Evolutionary conservation across 2,113 vertebrate species (phyloP), one percentile per base, ranked within the genome.

Genomic region (Pitta sordida): DNA sequence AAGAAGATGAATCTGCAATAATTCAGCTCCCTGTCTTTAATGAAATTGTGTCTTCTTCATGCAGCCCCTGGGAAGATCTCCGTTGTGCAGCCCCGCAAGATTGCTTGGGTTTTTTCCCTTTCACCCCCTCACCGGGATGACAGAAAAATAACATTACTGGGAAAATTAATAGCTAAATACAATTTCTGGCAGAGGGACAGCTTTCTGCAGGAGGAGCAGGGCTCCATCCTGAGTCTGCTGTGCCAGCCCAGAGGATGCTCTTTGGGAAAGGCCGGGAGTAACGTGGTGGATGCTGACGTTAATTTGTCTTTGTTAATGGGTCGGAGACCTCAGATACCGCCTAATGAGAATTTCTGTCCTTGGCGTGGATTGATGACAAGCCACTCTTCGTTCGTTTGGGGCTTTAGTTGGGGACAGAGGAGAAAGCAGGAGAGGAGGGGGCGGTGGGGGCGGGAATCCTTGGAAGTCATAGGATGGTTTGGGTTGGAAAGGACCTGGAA

Each of bases 1-100:
- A 97, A 96, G 94, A 96, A 97, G 97, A 97, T 96, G 96, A 96
- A 97, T 94, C 91, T 92, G 93, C 53, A 95, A 96, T 96, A 96
- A 97, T 95, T 97, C 96, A 95, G 94, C 88, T 87, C 91, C 67
- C 91, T 76, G 80, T 95, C 95, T 97, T 96, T 96, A 97, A 97
- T 96, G 96, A 96, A 95, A 95, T 94, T 95, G 92, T 94, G 90
- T 96, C 93, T 91, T 95, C 94, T 94, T 88, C 83, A 80, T 83
- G 62, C 74, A 87, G 89, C 92, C 77, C 74, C 88, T 87, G 94
- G 95, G 96, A 96, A 91, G 91, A 93, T 92, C 85, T 94, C 94
- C 69, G 7, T 85, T 79, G 67, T n/a, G 77, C 79, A 85, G 70
- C 76, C 90, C 80, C 36, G 79, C 0, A 32, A 94, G 93, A 94